Conservation (phyloP, 2,888 invertebrate genomes). For the Tolmerus cingulatus region DNA sequence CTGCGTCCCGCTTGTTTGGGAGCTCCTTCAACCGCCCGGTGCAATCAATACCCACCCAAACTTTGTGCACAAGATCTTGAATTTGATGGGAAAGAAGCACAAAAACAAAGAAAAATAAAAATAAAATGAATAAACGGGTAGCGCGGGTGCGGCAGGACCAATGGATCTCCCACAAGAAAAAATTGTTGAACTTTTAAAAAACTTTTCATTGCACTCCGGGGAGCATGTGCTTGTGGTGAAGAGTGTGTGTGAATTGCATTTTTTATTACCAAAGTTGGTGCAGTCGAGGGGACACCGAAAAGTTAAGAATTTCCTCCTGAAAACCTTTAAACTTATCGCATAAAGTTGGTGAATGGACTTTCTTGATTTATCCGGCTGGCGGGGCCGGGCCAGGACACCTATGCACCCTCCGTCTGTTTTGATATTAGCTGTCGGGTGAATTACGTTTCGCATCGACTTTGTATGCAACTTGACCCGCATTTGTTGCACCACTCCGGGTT, state of each 20-base stretch:
- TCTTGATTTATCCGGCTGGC: conserved; percentile 17
- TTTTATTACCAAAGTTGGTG: conserved; percentile 25
- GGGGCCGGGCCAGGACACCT: background rate
- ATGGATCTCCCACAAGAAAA: background rate
- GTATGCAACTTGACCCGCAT: conserved; percentile 13
- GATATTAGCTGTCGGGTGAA: background rate
- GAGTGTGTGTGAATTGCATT: conserved; percentile 40
- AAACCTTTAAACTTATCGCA: conserved; percentile 23
- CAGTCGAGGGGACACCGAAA: background rate
- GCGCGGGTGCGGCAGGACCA: background rate
- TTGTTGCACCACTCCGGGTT: background rate
- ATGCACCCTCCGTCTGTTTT: background rate
- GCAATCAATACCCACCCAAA: background rate
- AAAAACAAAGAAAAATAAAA: background rate
- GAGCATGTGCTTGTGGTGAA: conserved; percentile 25
- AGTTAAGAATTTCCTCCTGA: conserved; percentile 7
- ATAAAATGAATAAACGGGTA: background rate
- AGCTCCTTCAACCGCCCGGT: background rate
- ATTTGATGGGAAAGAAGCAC: background rate
- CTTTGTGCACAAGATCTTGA: background rate
- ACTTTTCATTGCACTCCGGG: conserved; percentile 21
- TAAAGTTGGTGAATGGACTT: conserved; percentile 23
- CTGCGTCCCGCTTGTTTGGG: background rate
- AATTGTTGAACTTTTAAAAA: conserved; percentile 23
- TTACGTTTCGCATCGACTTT: background rate